Evolutionary conservation across 2,888 invertebrate species (phyloP).

Genomic region (Epistrophe eligans): DNA sequence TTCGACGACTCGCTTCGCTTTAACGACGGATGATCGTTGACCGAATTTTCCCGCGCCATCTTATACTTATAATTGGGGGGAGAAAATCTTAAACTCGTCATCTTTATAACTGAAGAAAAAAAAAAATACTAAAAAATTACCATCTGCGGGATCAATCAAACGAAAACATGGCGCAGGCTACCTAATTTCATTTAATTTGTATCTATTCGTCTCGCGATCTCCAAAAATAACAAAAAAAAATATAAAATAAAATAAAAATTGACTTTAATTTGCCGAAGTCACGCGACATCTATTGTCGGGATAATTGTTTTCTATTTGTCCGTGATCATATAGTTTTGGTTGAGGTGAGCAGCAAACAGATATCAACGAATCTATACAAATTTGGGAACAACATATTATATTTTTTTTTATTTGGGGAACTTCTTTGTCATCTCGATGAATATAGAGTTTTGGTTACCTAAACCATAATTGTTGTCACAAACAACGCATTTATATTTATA

Average conservation of each 20-base stretch:
- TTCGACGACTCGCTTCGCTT: too few species aligned
- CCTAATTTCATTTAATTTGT: constrained; percentile 75
- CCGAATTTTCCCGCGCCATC: constrained; percentile 72
- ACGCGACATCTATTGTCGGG: constrained; percentile 72
- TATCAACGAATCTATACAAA: constrained; percentile 12
- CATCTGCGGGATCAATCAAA: constrained; percentile 82
- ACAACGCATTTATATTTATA: constrained; percentile 56
- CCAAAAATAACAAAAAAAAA: constrained; percentile 42
- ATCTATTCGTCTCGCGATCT: constrained; percentile 68
- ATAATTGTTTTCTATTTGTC: constrained; percentile 68
- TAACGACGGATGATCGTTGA: constrained; percentile 29
- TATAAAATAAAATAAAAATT: neutral
- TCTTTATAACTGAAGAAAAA: constrained; percentile 10
- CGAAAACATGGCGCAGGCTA: constrained; percentile 77
- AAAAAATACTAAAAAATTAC: too few species aligned
- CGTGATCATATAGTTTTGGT: constrained; percentile 63
- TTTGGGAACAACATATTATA: constrained; percentile 5
- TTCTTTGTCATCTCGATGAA: constrained; percentile 24
- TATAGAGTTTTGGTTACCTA: constrained; percentile 4
- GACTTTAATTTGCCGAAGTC: constrained; percentile 70
- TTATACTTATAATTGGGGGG: constrained; percentile 4
- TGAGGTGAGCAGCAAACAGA: constrained; percentile 34
- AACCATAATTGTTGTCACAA: constrained; percentile 70
- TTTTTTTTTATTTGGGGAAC: neutral
- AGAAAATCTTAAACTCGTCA: constrained; percentile 66